Evolutionary conservation across 2,888 invertebrate genomes (phyloP), one percentile per base, ranked within the genome.

Genomic region (Globia sparganii): DNA sequence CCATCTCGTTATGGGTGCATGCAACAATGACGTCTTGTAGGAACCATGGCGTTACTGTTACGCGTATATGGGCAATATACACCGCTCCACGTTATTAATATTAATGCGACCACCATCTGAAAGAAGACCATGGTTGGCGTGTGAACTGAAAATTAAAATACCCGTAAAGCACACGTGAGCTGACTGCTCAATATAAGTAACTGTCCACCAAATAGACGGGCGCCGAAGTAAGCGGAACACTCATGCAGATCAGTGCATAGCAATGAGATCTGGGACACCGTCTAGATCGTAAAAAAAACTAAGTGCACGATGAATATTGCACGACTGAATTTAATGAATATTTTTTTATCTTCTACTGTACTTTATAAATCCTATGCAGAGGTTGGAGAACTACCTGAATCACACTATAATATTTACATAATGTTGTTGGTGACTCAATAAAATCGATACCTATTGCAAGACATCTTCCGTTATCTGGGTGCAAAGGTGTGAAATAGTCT

Each of bases 111-210:
- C 64, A 18, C 81, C 72, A 83, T 92, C 93, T 94, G 93, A 95
- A 95, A 93, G 92, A 95, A 93, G 93, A 91, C 87, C 91, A 91
- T 88, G 86, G 82, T 83, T 90, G 89, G 91, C 95, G 95, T 96
- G 96, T 94, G 96, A 96, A 96, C 95, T 96, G 95, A 94, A 95
- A 95, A 95, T 95, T 95, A 94, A 95, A 96, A 95, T 94, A 92
- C 92, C 94, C 94, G 95, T 94, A 94, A 92, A 93, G 91, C 87
- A 89, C 87, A 89, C 96, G 96, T 95, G 95, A 91, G 81, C 37
- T 2, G 95, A 83, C 82, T 95, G 72, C 80, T 86, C 89, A 89
- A 93, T 6, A 43, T 68, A 73, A 49, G 72, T 91, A 91, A 91
- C 92, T 91, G 91, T 91, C 49, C 40, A 49, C 80, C 53, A 70